Conservation (phyloP, 1,140 invertebrate genomes). For the Musca domestica region DNA sequence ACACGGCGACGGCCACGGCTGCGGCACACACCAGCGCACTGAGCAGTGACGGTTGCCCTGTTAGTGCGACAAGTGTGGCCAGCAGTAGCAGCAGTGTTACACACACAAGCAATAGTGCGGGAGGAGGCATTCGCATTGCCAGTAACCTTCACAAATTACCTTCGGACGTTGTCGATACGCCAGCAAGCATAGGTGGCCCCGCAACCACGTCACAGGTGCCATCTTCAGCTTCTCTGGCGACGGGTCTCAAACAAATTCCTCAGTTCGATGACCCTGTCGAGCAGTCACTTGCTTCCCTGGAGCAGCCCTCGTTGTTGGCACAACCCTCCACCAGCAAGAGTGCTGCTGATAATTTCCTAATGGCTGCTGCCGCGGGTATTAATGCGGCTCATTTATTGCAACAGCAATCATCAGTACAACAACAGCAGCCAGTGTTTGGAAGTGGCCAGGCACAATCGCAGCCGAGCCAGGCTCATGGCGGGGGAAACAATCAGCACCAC, state of each 20-base stretch:
- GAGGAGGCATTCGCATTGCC: constrained; percentile 47
- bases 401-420: constrained; percentile 23
- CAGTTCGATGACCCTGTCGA: constrained; percentile 64
- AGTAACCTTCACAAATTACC: constrained; percentile 50
- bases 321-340: constrained; percentile 38
- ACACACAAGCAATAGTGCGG: constrained; percentile 32
- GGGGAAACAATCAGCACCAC: constrained; percentile 43
- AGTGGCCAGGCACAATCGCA: constrained; percentile 6
- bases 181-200: constrained; percentile 14
- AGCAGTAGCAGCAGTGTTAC: constrained; percentile 25
- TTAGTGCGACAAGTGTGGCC: constrained; percentile 1
- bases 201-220: constrained; percentile 37
- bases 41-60: background rate
- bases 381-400: constrained; percentile 41
- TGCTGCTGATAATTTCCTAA: constrained; percentile 43
- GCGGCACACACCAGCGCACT: constrained; percentile 17
- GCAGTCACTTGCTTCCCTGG: constrained; percentile 64
- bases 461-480: constrained; percentile 35
- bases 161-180: constrained; percentile 35
- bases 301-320: constrained; percentile 56
- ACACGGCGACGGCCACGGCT: constrained; percentile 25
- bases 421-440: constrained; percentile 21
- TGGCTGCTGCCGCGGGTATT: constrained; percentile 30
- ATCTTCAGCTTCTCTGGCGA: constrained; percentile 44
- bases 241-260: constrained; percentile 48